A percentile compares a stretch with the other conserved stretches of the same genome.
phyloP scores from a whole-genome alignment of 2,113 vertebrate genomes.

The Gallinago media region DNA sequence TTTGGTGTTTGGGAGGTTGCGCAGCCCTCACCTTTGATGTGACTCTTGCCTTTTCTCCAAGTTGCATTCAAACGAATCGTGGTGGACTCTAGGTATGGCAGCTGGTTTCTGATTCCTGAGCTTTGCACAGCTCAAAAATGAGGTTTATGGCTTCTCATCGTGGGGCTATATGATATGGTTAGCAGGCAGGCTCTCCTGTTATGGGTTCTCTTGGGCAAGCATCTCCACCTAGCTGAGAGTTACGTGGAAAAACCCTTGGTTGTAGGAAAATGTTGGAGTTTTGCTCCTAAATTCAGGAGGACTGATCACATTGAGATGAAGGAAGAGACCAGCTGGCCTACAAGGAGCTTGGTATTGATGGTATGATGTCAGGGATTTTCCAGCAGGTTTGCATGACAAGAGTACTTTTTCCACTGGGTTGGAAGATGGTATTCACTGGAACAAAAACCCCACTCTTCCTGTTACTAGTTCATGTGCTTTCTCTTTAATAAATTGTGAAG shows the following conservation, averaged over 20 bases:
- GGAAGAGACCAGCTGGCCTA: not conserved
- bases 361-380: not conserved
- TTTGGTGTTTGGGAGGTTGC: not conserved
- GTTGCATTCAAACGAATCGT: fast-evolving
- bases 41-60: not conserved
- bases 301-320: not conserved
- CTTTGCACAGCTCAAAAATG: not conserved
- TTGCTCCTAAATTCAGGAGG: not conserved
- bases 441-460: not conserved
- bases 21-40: not conserved
- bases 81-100: not conserved
- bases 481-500: not conserved
- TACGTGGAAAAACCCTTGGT: fast-evolving
- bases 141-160: not conserved
- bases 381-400: not conserved
- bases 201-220: not conserved
- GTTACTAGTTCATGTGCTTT: not conserved
- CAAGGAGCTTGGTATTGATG: not conserved
- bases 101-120: not conserved
- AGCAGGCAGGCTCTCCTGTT: not conserved
- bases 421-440: not conserved
- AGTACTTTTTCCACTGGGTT: not conserved
- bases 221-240: not conserved
- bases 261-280: not conserved
- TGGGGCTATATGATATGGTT: not conserved